phyloP scores from a whole-genome alignment of 2,797 vertebrate genomes.

The Pogonophryne albipinna region DNA sequence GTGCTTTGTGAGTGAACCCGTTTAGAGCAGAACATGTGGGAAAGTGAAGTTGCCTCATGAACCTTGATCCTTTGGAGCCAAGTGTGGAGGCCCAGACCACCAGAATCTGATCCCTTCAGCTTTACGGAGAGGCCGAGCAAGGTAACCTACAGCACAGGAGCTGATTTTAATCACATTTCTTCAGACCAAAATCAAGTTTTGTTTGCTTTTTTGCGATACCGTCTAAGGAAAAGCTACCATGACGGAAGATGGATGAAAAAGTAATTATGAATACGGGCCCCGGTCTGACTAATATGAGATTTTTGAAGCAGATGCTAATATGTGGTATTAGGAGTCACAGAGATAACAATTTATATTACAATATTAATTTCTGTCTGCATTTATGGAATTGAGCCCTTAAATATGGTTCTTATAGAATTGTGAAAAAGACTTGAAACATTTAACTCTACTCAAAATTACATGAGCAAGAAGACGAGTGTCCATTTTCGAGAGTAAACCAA shows the following conservation, averaged over 20 bases:
- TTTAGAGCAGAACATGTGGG: conserved; percentile 65
- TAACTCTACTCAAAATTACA: background rate
- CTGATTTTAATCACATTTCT: conserved; percentile 39
- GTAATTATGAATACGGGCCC: no score
- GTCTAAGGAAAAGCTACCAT: conserved; percentile 1
- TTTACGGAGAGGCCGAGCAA: conserved; percentile 46
- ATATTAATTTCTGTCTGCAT: background rate
- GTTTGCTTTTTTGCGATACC: background rate
- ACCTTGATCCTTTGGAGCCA: conserved; percentile 67
- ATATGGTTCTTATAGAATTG: background rate
- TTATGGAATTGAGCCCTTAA: background rate
- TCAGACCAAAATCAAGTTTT: conserved; percentile 25
- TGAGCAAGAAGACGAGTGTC: background rate
- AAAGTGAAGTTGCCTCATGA: conserved; percentile 67
- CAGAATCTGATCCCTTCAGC: conserved; percentile 59
- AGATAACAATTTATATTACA: background rate
- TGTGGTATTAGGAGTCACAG: background rate
- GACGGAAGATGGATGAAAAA: background rate
- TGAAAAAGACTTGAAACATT: background rate
- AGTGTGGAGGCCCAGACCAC: conserved; percentile 65
- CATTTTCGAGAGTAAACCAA: background rate
- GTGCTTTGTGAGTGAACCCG: conserved; percentile 16
- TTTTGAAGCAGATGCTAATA: background rate
- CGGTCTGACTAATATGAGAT: background rate
- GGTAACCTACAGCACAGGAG: conserved; percentile 24